These are phyloP conservation scores for Aphyosemion australe DNA, from an alignment of 2,113 vertebrate genomes.

Conservation along the genomic window DNA sequence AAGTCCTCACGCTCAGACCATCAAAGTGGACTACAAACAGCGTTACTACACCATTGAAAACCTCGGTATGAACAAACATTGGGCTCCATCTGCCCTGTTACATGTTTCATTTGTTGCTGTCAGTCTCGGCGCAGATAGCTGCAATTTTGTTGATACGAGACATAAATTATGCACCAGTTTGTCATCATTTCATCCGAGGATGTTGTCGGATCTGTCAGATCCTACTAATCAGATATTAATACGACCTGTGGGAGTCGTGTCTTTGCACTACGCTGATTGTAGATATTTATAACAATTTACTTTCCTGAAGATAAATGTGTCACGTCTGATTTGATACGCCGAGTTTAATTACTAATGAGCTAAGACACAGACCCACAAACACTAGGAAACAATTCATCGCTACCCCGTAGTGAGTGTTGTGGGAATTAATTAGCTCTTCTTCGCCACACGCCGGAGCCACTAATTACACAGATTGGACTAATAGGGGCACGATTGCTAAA, in stretches of 20 bases:
- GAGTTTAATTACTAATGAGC: slow-evolving; percentile 29
- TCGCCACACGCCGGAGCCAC: slow-evolving; percentile 17
- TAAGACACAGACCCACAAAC: slow-evolving; percentile 9
- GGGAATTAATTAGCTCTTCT: slow-evolving; percentile 55
- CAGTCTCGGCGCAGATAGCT: background rate
- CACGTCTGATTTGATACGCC: background rate
- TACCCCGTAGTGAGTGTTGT: slow-evolving; percentile 22
- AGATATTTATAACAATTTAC: slow-evolving; percentile 1
- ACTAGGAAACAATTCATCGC: slow-evolving; percentile 24
- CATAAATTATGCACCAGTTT: background rate
- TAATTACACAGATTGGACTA: slow-evolving; percentile 55
- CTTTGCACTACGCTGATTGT: background rate
- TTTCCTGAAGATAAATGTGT: background rate
- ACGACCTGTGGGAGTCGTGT: background rate
- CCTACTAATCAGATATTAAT: background rate
- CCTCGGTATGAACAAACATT: slow-evolving; percentile 81
- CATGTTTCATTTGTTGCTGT: background rate
- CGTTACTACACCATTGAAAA: slow-evolving; percentile 98
- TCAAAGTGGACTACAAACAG: slow-evolving; percentile 98
- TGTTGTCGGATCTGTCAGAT: slow-evolving; percentile 4
- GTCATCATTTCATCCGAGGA: background rate
- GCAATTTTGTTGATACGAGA: background rate
- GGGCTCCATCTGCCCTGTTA: background rate
- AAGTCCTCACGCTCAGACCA: slow-evolving; percentile 94
- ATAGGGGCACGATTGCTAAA: slow-evolving; percentile 45